These are phyloP conservation scores for Dynastes tityus DNA, from an alignment of 2,888 invertebrate genomes.

Conservation along the genomic window DNA sequence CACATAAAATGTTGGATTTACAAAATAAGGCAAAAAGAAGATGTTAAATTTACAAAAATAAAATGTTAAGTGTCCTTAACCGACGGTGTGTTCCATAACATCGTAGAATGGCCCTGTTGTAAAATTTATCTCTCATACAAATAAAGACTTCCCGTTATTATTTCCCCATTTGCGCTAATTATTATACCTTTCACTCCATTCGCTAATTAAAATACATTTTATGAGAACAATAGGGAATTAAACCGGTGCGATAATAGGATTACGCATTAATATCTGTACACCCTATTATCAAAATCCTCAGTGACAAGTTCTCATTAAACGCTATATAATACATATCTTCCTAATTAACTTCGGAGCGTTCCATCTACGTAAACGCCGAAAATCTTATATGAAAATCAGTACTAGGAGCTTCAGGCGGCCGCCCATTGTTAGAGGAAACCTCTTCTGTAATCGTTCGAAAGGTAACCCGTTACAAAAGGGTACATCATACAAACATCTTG, in stretches of 20 bases:
- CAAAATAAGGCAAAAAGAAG: no score
- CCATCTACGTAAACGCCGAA: background rate
- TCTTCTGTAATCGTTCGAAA: slow-evolving; percentile 15
- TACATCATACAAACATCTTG: slow-evolving; percentile 4
- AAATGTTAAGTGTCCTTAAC: no score
- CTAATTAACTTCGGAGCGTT: slow-evolving; percentile 20
- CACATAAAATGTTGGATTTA: no score
- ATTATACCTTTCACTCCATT: background rate
- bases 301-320: slow-evolving; percentile 29
- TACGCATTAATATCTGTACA: slow-evolving; percentile 30
- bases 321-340: slow-evolving; percentile 9
- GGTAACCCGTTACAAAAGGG: slow-evolving; percentile 23
- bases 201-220: slow-evolving; percentile 8
- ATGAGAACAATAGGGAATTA: slow-evolving; percentile 21
- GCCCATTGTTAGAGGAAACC: slow-evolving; percentile 18
- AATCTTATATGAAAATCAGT: slow-evolving; percentile 11
- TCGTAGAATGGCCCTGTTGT: no score
- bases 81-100: no score
- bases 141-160: no score
- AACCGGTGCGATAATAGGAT: slow-evolving; percentile 20
- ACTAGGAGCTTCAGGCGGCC: slow-evolving; percentile 4
- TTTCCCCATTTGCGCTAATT: background rate
- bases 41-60: no score
- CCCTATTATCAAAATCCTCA: slow-evolving; percentile 28
- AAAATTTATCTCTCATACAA: no score